Base-by-base conservation (phyloP, 2,888 invertebrate species). In the Branchipolynoe longqiensis region DNA sequence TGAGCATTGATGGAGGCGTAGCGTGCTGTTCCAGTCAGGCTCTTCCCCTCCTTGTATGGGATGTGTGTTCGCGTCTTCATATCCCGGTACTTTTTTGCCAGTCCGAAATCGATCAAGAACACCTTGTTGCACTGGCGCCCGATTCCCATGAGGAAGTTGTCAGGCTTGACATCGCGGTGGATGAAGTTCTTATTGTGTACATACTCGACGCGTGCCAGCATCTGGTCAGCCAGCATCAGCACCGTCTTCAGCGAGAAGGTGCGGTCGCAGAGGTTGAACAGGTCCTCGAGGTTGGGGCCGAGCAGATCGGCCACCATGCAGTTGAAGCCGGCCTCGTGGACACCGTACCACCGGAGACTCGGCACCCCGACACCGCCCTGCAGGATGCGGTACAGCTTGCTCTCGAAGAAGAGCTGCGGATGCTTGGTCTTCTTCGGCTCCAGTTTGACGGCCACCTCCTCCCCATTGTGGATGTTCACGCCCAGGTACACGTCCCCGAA, bases 131-230 rank as follows among this genome's bases (percentile, higher is more conserved):
- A 88, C 58, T 89, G 86, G 36, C 88, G 31, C 69, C 99, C 99
- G 94, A 99, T 98, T 91, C 99, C 99, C 99, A 99, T 99, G 85
- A 99, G 95, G 95, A 99, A 99, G 95, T 99, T 99, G 94, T 99
- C 98, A 62, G 98, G 98, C 88, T 93, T 98, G 97, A 95, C 98
- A 97, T 94, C 95, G 78, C 91, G 81, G 41, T 90, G 90, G 31
- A 90, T 91, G 84, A 89, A 90, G 85, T 89, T 89, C 85, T 90
- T 90, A 54, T 88, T 88, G 85, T 90, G 90, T 33, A 90, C 86
- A 78, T 89, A 90, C 73, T 90, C 90, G 12, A 90, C 86, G 22
- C 89, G 64, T 8, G 83, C 87, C 31, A 90, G 78, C 90, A 90
- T 90, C 73, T 90, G 90, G 62, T 90, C 90, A 1, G 89, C 90